These are phyloP conservation scores for Lochmaea crataegi DNA, from an alignment of 2,888 invertebrate genomes.

Conservation along the genomic window DNA sequence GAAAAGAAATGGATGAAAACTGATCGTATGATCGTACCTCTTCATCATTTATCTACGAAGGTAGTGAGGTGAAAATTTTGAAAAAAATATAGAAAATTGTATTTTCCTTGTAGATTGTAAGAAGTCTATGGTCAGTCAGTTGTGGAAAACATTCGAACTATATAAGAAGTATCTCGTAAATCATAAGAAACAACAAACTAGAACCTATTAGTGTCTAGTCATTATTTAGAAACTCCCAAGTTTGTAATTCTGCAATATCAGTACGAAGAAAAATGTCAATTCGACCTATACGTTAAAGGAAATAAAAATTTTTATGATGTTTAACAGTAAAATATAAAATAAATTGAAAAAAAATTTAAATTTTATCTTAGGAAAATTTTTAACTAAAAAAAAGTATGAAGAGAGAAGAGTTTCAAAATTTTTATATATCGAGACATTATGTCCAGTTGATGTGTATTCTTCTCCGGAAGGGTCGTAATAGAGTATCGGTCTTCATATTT, in stretches of 20 bases:
- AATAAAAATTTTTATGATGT: background rate
- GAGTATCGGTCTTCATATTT: slow-evolving; percentile 61
- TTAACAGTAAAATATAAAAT: background rate
- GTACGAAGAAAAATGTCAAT: slow-evolving; percentile 24
- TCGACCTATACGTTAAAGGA: slow-evolving; percentile 15
- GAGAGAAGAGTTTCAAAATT: background rate
- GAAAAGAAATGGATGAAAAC: too few relatives aligned
- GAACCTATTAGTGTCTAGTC: slow-evolving; percentile 52
- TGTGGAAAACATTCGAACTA: slow-evolving; percentile 8
- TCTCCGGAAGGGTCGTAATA: slow-evolving; percentile 52
- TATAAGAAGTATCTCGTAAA: slow-evolving; percentile 44
- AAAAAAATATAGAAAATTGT: too few relatives aligned
- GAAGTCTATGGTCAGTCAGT: too few relatives aligned
- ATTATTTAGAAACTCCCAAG: slow-evolving; percentile 54
- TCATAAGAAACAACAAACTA: slow-evolving; percentile 48
- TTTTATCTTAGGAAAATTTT: background rate
- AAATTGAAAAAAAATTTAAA: background rate
- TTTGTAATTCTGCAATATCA: slow-evolving; percentile 52
- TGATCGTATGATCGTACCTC: too few relatives aligned
- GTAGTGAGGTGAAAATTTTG: too few relatives aligned
- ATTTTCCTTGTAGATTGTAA: too few relatives aligned
- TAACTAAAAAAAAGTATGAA: background rate
- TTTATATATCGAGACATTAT: background rate
- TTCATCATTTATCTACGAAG: too few relatives aligned
- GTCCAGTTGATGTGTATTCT: slow-evolving; percentile 35